Evolutionary conservation across 1,140 invertebrate species (phyloP).

Genomic region (Vanessa atalanta): DNA sequence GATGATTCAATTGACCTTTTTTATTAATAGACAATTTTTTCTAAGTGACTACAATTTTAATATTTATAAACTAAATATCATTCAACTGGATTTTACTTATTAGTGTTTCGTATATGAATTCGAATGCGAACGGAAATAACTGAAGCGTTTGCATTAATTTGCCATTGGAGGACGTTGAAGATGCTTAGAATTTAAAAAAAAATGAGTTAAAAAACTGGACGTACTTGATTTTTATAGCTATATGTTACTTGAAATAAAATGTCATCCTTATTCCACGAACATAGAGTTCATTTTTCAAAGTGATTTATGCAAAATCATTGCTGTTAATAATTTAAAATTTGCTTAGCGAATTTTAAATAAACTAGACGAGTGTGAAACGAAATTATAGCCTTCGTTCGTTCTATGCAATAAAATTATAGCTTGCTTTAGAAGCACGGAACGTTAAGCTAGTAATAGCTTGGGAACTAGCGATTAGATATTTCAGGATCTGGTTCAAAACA

Average conservation of each 20-base stretch:
- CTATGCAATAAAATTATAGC: constrained; percentile 6
- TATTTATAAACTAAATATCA: no score
- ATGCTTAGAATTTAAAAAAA: constrained; percentile 21
- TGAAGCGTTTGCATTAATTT: constrained; percentile 4
- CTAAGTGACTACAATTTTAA: no score
- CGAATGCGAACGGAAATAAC: neutral
- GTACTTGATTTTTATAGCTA: constrained; percentile 8
- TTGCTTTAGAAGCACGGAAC: constrained; percentile 2
- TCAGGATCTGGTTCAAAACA: neutral
- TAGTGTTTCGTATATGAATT: constrained; percentile 7
- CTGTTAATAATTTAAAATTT: constrained; percentile 13
- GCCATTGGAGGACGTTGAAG: neutral
- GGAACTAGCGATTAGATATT: constrained; percentile 6
- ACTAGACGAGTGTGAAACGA: constrained; percentile 7
- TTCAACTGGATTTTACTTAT: no score
- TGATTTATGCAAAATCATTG: neutral
- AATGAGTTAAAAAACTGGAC: constrained; percentile 24
- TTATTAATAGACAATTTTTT: no score
- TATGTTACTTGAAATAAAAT: neutral
- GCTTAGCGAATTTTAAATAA: constrained; percentile 17
- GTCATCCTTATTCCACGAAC: neutral
- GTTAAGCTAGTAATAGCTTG: constrained; percentile 1
- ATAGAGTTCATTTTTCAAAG: neutral
- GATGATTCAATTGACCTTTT: no score
- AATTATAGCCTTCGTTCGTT: constrained; percentile 9